phyloP scores from a whole-genome alignment of 2,113 vertebrate genomes.

The Suricata suricatta region DNA sequence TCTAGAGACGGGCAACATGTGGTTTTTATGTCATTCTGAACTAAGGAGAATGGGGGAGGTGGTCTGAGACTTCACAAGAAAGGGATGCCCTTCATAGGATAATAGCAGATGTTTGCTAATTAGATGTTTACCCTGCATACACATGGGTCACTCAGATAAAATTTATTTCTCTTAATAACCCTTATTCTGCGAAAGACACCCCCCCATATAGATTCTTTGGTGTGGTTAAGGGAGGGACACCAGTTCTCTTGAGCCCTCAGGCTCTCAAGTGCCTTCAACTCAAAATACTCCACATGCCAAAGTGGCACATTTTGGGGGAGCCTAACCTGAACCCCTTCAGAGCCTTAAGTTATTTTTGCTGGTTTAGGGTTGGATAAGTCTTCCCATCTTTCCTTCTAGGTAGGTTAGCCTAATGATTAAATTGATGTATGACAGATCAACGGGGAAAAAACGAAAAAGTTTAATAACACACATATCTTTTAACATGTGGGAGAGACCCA shows the following conservation, averaged over 20 bases:
- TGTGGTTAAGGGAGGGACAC: not conserved
- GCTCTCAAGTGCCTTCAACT: not conserved
- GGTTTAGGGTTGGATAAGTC: not conserved
- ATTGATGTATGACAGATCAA: not conserved
- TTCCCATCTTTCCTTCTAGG: not conserved
- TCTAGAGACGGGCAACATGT: not conserved
- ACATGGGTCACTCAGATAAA: not conserved
- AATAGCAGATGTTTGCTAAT: not conserved
- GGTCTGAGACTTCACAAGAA: not conserved
- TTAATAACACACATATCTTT: not conserved
- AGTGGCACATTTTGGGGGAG: not conserved
- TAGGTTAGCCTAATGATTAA: not conserved
- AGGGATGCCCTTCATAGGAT: not conserved
- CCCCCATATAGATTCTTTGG: not conserved
- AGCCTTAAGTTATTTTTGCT: not conserved
- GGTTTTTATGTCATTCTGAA: not conserved
- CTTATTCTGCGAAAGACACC: not conserved
- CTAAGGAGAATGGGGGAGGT: not conserved
- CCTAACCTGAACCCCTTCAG: not conserved
- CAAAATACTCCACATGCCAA: not conserved
- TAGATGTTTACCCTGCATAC: not conserved
- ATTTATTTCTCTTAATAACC: not conserved
- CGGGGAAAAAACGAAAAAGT: not conserved
- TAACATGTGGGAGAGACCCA: not conserved
- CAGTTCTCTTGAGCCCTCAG: not conserved